These are phyloP conservation scores for Cybosia mesomella DNA, from an alignment of 2,888 invertebrate genomes.

Conservation along the genomic window DNA sequence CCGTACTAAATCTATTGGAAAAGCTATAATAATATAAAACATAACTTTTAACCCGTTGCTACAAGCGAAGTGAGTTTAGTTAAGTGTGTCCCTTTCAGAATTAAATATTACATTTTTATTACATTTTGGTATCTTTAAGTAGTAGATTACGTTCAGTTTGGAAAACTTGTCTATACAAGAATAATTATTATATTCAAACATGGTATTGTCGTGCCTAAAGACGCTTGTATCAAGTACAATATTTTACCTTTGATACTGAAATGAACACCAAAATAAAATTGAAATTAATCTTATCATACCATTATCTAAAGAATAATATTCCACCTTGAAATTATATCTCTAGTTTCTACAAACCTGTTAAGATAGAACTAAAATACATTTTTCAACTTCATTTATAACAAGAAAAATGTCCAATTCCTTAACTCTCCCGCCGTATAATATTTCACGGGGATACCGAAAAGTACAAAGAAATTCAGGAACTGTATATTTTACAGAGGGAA, in stretches of 20 bases:
- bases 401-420: slow-evolving; percentile 40
- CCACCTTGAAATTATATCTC: not conserved
- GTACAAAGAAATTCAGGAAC: slow-evolving; percentile 45
- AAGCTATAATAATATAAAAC: not conserved
- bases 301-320: not conserved
- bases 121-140: too few relatives aligned
- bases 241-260: not conserved
- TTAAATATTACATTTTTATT: too few relatives aligned
- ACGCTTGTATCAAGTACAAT: too few relatives aligned
- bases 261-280: not conserved
- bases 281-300: not conserved
- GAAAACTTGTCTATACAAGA: too few relatives aligned
- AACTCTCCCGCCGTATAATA: slow-evolving; percentile 42
- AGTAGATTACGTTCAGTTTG: too few relatives aligned
- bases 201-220: too few relatives aligned
- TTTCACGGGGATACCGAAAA: slow-evolving; percentile 41
- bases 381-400: slow-evolving; percentile 42
- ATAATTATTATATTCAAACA: too few relatives aligned
- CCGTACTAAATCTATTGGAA: too few relatives aligned
- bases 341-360: not conserved
- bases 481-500: slow-evolving; percentile 41
- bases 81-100: too few relatives aligned
- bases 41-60: not conserved
- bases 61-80: not conserved
- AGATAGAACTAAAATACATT: slow-evolving; percentile 24